phyloP scores from a whole-genome alignment of 2,888 invertebrate species.

The Acleris sparsana region DNA sequence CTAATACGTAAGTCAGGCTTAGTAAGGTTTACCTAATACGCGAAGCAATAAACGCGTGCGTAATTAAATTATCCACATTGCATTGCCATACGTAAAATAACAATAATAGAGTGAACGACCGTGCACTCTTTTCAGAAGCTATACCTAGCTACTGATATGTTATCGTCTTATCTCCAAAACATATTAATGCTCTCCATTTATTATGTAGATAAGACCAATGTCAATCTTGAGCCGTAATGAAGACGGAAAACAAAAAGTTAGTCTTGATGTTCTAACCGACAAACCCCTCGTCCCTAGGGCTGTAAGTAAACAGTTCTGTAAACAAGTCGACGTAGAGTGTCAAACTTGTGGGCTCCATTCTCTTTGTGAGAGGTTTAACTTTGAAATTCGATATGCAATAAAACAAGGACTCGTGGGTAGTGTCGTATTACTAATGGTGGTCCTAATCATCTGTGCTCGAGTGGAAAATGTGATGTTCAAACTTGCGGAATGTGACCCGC shows the following conservation, averaged over 20 bases:
- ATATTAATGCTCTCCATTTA: too few species aligned
- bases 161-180: too few species aligned
- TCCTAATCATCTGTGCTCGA: constrained; percentile 41
- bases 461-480: constrained; percentile 52
- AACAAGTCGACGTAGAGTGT: constrained; percentile 7
- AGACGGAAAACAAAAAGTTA: neutral
- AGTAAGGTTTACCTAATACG: too few species aligned
- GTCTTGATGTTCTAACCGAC: constrained; percentile 8
- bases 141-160: too few species aligned
- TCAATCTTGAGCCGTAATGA: neutral
- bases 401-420: constrained; percentile 32
- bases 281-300: constrained; percentile 12
- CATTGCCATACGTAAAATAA: too few species aligned
- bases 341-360: constrained; percentile 5
- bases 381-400: constrained; percentile 32
- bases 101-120: too few species aligned
- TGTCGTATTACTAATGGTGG: constrained; percentile 42
- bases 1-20: too few species aligned
- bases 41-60: too few species aligned
- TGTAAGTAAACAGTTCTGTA: constrained; percentile 13
- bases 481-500: constrained; percentile 51
- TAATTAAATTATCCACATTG: too few species aligned
- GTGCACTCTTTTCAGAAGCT: too few species aligned
- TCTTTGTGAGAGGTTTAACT: constrained; percentile 20
- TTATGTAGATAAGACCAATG: too few species aligned